Conservation (phyloP, 2,797 vertebrate genomes). For the Phataginus tetradactyla region DNA sequence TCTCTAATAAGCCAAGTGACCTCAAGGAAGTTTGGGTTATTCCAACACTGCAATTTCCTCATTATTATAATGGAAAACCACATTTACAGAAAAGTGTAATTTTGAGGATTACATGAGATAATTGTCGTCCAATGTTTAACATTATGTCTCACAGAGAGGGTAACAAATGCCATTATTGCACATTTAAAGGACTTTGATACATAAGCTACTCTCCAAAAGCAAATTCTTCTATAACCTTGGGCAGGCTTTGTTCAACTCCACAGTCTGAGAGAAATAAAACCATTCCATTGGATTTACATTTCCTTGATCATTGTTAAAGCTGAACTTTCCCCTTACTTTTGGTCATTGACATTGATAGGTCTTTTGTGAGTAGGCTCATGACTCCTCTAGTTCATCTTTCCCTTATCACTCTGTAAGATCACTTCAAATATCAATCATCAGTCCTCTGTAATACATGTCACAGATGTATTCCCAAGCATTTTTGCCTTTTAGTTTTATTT, state of each 20-base stretch:
- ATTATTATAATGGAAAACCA: constrained; percentile 31
- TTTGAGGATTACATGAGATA: constrained; percentile 14
- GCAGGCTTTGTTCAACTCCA: constrained; percentile 50
- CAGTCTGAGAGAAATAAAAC: not conserved
- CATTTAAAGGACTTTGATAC: constrained; percentile 28
- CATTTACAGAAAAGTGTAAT: constrained; percentile 22
- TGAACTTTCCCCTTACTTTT: not conserved
- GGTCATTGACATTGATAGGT: not conserved
- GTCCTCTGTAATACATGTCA: not conserved
- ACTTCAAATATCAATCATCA: constrained; percentile 29
- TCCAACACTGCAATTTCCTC: not conserved
- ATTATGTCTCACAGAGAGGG: not conserved
- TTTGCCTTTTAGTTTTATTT: constrained; percentile 22
- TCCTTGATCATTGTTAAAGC: constrained; percentile 36
- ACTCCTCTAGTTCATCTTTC: not conserved
- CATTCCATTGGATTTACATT: not conserved
- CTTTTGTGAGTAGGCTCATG: not conserved
- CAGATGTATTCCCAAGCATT: not conserved
- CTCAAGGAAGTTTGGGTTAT: not conserved
- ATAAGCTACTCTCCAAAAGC: constrained; percentile 17
- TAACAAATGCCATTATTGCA: not conserved
- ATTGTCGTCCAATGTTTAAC: constrained; percentile 25
- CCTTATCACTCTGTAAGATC: not conserved
- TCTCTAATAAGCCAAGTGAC: constrained; percentile 25
- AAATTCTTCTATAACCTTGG: not conserved